Base-by-base conservation (phyloP, 2,888 invertebrate genomes). In the Zygaena filipendulae region DNA sequence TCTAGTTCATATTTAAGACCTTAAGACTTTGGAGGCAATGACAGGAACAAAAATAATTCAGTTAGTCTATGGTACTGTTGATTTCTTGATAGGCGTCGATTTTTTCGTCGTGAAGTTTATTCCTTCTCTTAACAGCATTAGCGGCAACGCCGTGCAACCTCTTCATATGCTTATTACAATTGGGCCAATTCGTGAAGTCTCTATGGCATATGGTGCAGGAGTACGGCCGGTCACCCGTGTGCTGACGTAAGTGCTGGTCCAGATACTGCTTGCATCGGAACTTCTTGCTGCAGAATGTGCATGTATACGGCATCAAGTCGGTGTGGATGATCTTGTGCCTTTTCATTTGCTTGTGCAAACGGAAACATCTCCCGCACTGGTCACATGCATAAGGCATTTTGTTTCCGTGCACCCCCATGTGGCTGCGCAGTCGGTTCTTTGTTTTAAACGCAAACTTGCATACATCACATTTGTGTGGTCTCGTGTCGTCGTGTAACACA, bases 111-210 rank as follows among this genome's bases (percentile, higher is more conserved):
- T n/a, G n/a, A n/a, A n/a, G n/a, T n/a, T n/a, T n/a, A n/a, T n/a
- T n/a, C n/a, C n/a, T n/a, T n/a, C n/a, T n/a, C n/a, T n/a, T n/a
- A n/a, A n/a, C n/a, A n/a, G n/a, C n/a, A n/a, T n/a, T n/a, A n/a
- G n/a, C n/a, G n/a, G n/a, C n/a, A n/a, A n/a, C n/a, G 18, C 85
- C 84, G 42, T 89, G 88, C 12, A 85, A 71, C n/a, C 87, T 69
- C 58, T 87, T 88, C 87, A 89, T 88, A 48, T 90, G 90, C 47
- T 90, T 89, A 48, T 89, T 89, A 45, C 87, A 89, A 64, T 90
- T 90, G 0, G 88, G 85, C 87, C 88, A 88, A 56, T 88, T 88
- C 1, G 88, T 87, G 43, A 90, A 90, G 43, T 87, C 57, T 8
- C 58, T 40, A 43, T 85, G 83, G 49, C 90, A 90, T 33, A 85